Conservation (phyloP, 2,797 vertebrate genomes). For the Enteromius fasciolatus region DNA sequence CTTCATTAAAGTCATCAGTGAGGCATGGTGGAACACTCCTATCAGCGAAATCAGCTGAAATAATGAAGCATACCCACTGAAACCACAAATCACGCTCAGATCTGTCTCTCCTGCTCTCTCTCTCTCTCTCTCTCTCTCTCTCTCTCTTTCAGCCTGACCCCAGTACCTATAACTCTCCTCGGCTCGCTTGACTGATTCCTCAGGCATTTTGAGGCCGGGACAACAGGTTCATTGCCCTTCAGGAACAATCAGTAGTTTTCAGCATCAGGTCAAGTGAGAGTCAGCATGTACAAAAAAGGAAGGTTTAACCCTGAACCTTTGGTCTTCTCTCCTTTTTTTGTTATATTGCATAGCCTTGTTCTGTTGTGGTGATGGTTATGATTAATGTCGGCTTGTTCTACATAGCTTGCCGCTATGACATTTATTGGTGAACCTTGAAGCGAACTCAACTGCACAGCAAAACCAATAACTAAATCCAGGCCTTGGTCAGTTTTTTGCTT, state of each 20-base stretch:
- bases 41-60: constrained; percentile 21
- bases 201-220: constrained; percentile 14
- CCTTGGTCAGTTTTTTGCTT: constrained; percentile 4
- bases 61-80: constrained; percentile 42
- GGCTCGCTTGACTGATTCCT: constrained; percentile 28
- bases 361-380: constrained; percentile 19
- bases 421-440: constrained; percentile 44
- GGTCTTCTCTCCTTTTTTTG: constrained; percentile 9
- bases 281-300: constrained; percentile 18
- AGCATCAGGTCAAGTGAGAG: constrained; percentile 22
- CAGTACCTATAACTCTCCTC: constrained; percentile 23
- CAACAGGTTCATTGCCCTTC: constrained; percentile 12
- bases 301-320: constrained; percentile 25
- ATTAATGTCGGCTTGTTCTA: constrained; percentile 39
- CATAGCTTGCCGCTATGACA: constrained; percentile 17
- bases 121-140: not conserved
- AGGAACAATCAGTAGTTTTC: constrained; percentile 36
- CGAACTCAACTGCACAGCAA: not conserved
- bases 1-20: constrained; percentile 51
- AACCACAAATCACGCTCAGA: constrained; percentile 36
- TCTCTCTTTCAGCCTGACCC: not conserved
- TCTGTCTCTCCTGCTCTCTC: constrained; percentile 32
- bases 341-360: constrained; percentile 28
- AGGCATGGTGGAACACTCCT: constrained; percentile 30
- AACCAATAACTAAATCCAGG: constrained; percentile 18